Conservation (phyloP, 2,797 vertebrate genomes). For the Neosilurus hyrtlii region DNA sequence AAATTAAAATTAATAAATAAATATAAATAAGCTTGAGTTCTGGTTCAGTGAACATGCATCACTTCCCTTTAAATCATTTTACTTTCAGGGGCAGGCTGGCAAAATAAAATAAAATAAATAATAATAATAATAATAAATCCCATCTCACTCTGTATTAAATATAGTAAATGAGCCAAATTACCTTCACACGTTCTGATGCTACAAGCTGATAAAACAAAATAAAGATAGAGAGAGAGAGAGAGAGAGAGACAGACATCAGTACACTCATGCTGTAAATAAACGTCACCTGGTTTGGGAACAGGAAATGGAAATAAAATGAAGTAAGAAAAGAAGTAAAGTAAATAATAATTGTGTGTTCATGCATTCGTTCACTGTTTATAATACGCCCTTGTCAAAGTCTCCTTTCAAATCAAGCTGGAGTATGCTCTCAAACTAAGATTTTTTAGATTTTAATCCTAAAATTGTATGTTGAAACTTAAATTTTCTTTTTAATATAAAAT, state of each 20-base stretch:
- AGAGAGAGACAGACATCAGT: not conserved
- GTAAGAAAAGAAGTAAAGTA: not conserved
- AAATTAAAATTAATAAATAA: not conserved
- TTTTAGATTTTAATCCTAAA: too few species aligned
- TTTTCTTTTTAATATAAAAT: not conserved
- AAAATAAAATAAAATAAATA: too few species aligned
- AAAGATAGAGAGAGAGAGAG: too few species aligned
- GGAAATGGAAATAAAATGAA: too few species aligned
- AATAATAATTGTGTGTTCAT: not conserved
- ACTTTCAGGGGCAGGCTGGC: not conserved
- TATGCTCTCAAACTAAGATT: not conserved
- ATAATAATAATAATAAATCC: too few species aligned
- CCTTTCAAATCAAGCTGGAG: too few species aligned
- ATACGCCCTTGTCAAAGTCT: not conserved
- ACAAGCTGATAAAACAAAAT: not conserved
- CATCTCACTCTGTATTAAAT: too few species aligned
- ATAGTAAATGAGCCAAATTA: too few species aligned
- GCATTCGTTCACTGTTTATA: not conserved
- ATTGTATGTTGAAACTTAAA: not conserved
- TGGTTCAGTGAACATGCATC: not conserved
- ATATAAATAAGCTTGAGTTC: not conserved
- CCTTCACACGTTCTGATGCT: not conserved
- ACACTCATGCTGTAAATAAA: not conserved
- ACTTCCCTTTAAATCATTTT: not conserved
- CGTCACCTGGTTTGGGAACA: not conserved